phyloP scores from a whole-genome alignment of 64 coral and sea anemone genomes.

The Orbicella faveolata region DNA sequence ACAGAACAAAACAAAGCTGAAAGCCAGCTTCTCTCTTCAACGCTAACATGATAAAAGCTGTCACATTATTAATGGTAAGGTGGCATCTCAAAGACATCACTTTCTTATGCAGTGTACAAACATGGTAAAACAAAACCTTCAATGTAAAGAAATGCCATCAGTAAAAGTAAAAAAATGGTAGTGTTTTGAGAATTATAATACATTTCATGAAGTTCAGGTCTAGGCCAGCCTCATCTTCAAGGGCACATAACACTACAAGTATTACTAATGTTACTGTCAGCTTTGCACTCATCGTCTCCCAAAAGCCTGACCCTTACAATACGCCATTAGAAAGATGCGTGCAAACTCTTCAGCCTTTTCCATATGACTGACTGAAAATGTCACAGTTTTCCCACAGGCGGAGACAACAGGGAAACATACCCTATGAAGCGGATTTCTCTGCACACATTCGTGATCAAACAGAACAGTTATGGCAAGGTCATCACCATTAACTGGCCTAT shows the following conservation, averaged over 20 bases:
- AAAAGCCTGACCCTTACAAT: conserved; percentile 66
- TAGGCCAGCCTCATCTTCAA: too few species aligned
- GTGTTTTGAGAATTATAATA: not conserved
- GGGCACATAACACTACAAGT: too few species aligned
- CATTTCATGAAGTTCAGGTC: too few species aligned
- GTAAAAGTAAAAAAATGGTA: conserved; percentile 17
- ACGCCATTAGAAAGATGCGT: conserved; percentile 39
- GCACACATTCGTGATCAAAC: conserved; percentile 63
- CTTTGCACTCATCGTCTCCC: not conserved
- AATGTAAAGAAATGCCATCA: not conserved
- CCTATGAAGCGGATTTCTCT: conserved; percentile 32
- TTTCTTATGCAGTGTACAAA: conserved; percentile 14
- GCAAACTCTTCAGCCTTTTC: conserved; percentile 43
- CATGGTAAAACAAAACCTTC: conserved; percentile 7
- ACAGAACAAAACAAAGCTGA: conserved; percentile 20
- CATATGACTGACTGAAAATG: conserved; percentile 69
- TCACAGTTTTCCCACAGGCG: conserved; percentile 49
- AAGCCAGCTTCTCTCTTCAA: conserved; percentile 1
- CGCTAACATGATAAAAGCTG: conserved; percentile 5
- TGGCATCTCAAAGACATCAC: not conserved
- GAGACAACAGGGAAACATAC: conserved; percentile 60
- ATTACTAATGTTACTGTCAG: too few species aligned
- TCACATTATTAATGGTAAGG: not conserved
- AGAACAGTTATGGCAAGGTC: conserved; percentile 41
- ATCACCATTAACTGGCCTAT: conserved; percentile 60